Evolutionary conservation across 2,888 invertebrate genomes (phyloP).

Genomic region (Sesia apiformis): DNA sequence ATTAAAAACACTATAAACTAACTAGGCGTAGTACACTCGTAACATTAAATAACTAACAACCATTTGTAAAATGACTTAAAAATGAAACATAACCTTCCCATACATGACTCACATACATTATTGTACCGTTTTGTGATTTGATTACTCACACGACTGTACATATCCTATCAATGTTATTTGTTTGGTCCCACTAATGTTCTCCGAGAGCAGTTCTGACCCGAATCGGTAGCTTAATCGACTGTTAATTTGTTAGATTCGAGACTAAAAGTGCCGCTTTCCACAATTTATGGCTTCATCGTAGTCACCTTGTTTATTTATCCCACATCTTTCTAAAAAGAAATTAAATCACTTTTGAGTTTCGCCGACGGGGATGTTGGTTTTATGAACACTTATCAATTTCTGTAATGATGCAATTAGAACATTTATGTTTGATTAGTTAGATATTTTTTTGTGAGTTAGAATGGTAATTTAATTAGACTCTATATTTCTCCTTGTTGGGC

Average conservation of each 20-base stretch:
- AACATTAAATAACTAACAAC: too few species aligned
- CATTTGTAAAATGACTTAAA: too few species aligned
- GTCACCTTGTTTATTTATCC: conserved; percentile 47
- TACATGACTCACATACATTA: too few species aligned
- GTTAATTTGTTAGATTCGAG: conserved; percentile 69
- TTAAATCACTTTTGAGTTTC: conserved; percentile 22
- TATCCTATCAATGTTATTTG: conserved; percentile 49
- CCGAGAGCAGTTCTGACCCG: conserved; percentile 43
- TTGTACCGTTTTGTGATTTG: too few species aligned
- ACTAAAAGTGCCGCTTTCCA: conserved; percentile 56
- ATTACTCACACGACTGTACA: conserved; percentile 15
- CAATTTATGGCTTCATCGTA: conserved; percentile 68
- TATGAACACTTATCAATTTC: conserved; percentile 24
- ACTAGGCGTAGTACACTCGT: too few species aligned
- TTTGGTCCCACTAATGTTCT: conserved; percentile 54
- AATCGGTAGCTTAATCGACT: conserved; percentile 70
- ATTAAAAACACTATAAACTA: too few species aligned
- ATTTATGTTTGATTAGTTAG: too few species aligned
- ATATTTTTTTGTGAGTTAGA: too few species aligned
- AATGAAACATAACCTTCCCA: too few species aligned
- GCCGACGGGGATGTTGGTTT: conserved; percentile 25
- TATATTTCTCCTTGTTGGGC: too few species aligned
- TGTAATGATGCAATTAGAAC: conserved; percentile 25
- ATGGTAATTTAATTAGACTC: too few species aligned
- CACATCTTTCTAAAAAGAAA: conserved; percentile 28